phyloP scores from a whole-genome alignment of 2,113 vertebrate species.

The Talpa occidentalis region DNA sequence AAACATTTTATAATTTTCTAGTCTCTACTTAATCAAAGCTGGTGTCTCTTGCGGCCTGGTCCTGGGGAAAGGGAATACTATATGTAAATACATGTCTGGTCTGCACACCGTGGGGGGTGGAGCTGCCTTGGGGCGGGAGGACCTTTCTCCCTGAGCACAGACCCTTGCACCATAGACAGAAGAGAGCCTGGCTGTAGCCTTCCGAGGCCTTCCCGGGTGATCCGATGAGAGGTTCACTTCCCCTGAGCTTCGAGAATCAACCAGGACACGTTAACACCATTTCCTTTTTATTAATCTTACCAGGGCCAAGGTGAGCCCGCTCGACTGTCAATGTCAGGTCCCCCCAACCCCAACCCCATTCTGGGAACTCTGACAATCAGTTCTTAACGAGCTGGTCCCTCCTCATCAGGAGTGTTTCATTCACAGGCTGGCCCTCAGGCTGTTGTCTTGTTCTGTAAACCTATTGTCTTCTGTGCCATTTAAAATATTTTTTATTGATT shows the following conservation, averaged over 20 bases:
- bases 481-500: constrained; percentile 11
- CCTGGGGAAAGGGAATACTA: neutral
- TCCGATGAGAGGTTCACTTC: too few species aligned
- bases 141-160: too few species aligned
- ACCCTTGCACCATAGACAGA: too few species aligned
- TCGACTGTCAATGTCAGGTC: neutral
- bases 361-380: neutral
- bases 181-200: too few species aligned
- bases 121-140: too few species aligned
- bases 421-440: neutral
- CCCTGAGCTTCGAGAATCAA: neutral
- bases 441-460: neutral
- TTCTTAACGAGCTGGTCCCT: neutral
- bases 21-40: constrained; percentile 3
- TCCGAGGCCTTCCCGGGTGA: too few species aligned
- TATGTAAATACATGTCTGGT: too few species aligned
- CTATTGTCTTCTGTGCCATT: neutral
- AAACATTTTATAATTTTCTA: neutral
- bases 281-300: constrained; percentile 3
- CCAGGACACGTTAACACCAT: neutral
- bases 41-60: neutral
- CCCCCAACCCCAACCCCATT: neutral
- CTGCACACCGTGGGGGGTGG: too few species aligned
- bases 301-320: neutral
- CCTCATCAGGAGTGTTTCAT: constrained; percentile 2